Percentiles rank a stretch among this genome's conserved stretches.
phyloP scores from a whole-genome alignment of 1,140 invertebrate genomes.

The Trigoniulus corallinus region DNA sequence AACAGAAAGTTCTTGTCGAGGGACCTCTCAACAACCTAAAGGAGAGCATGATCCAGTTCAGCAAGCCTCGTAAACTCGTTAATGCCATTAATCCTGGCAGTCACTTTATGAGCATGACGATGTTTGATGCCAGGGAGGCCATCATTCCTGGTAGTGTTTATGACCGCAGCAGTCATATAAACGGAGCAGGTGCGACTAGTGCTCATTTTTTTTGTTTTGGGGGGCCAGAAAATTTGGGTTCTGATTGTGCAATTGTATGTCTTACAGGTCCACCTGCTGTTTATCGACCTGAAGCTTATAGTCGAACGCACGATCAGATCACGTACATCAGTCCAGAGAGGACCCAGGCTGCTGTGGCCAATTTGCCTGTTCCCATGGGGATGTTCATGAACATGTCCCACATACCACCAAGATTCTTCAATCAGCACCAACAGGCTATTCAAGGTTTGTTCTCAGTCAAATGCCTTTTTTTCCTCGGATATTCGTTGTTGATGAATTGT shows the following conservation, averaged over 20 bases:
- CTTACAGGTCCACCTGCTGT: neutral
- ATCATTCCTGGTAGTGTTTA: slow-evolving; percentile 64
- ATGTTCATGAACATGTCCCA: slow-evolving; percentile 90
- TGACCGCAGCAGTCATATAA: slow-evolving; percentile 43
- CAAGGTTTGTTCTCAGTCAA: slow-evolving; percentile 8
- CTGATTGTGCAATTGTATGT: too few species aligned
- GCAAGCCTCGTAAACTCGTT: slow-evolving; percentile 87
- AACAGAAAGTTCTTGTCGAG: slow-evolving; percentile 93
- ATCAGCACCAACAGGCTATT: slow-evolving; percentile 56
- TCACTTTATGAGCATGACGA: slow-evolving; percentile 91
- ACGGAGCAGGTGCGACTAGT: slow-evolving; percentile 16
- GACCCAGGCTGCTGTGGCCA: slow-evolving; percentile 53
- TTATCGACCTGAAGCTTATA: slow-evolving; percentile 14
- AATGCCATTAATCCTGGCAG: slow-evolving; percentile 88
- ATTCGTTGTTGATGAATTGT: too few species aligned
- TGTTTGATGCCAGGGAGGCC: slow-evolving; percentile 74
- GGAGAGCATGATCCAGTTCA: slow-evolving; percentile 90
- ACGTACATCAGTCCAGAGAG: slow-evolving; percentile 79
- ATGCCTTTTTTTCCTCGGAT: too few species aligned
- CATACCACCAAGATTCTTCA: slow-evolving; percentile 69
- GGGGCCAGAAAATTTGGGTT: slow-evolving; percentile 11
- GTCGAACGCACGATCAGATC: slow-evolving; percentile 68
- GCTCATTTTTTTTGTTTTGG: slow-evolving; percentile 10
- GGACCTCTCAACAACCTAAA: slow-evolving; percentile 95
- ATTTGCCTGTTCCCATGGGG: slow-evolving; percentile 75